Evolutionary conservation across 1,140 invertebrate genomes (phyloP).

Genomic region (Belonocnema kinseyi): DNA sequence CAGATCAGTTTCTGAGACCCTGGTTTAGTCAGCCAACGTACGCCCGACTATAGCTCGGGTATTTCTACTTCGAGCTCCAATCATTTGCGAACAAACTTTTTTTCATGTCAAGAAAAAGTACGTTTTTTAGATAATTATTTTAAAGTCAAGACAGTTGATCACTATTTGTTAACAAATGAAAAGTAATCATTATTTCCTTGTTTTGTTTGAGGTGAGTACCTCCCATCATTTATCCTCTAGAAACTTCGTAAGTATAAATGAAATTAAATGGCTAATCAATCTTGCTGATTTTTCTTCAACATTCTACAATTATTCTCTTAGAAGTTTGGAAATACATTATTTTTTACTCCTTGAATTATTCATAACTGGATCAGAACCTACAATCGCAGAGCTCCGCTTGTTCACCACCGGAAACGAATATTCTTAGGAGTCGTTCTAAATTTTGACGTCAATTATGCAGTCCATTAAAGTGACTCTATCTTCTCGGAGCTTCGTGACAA

Average conservation of each 20-base stretch:
- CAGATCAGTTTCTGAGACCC: constrained; percentile 5
- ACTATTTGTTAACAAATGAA: too few species aligned
- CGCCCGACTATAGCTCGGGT: constrained; percentile 43
- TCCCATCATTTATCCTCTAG: neutral
- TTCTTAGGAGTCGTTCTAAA: constrained; percentile 4
- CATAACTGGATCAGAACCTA: constrained; percentile 3
- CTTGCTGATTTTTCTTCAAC: too few species aligned
- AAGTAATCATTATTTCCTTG: neutral
- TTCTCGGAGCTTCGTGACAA: too few species aligned
- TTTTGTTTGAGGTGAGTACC: neutral
- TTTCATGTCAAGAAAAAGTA: neutral
- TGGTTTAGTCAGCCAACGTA: constrained; percentile 14
- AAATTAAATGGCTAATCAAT: too few species aligned
- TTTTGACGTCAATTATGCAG: constrained; percentile 19
- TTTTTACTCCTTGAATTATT: neutral
- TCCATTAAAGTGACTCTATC: neutral
- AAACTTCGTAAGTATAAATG: neutral
- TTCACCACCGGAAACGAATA: constrained; percentile 11
- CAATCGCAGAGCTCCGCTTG: neutral
- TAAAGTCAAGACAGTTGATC: too few species aligned
- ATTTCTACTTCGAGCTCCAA: constrained; percentile 43
- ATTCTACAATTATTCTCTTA: neutral
- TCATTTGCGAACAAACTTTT: neutral
- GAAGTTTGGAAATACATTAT: neutral
- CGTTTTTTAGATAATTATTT: neutral